A percentile compares a stretch with the other conserved stretches of the same genome.
Evolutionary conservation across 2,797 vertebrate species (phyloP).

Genomic region (Fringilla coelebs): DNA sequence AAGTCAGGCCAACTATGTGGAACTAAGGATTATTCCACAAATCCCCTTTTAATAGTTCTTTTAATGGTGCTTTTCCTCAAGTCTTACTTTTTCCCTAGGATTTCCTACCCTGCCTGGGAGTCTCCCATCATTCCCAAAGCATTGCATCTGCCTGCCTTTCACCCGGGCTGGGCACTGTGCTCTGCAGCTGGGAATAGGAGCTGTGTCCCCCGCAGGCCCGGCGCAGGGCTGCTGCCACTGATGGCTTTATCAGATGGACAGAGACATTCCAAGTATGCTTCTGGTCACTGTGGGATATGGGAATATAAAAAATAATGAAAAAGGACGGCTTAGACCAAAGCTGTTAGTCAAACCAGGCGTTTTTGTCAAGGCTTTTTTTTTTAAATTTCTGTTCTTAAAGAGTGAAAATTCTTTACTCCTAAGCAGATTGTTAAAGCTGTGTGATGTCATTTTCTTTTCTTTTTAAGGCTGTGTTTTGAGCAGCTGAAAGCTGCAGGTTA

Average conservation of each 20-base stretch:
- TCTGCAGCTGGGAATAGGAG: not conserved
- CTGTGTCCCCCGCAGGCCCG: not conserved
- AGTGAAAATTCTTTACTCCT: not conserved
- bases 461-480: not conserved
- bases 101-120: not conserved
- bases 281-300: conserved; percentile 58
- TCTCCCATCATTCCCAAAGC: not conserved
- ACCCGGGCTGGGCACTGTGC: not conserved
- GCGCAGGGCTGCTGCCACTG: not conserved
- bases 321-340: conserved; percentile 27
- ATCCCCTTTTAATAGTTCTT: conserved; percentile 15
- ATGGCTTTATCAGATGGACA: conserved; percentile 72
- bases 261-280: conserved; percentile 68
- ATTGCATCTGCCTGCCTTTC: conserved; percentile 15
- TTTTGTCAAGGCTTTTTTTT: not conserved
- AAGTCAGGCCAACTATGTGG: conserved; percentile 14
- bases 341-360: not conserved
- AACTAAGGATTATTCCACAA: conserved; percentile 41
- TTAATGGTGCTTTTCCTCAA: conserved; percentile 10
- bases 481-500: not conserved
- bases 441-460: conserved; percentile 21
- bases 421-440: not conserved
- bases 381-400: not conserved
- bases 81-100: conserved; percentile 21
- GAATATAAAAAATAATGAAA: conserved; percentile 50